Conservation (phyloP, 2,113 vertebrate genomes). For the Hippocampus mohnikei region DNA sequence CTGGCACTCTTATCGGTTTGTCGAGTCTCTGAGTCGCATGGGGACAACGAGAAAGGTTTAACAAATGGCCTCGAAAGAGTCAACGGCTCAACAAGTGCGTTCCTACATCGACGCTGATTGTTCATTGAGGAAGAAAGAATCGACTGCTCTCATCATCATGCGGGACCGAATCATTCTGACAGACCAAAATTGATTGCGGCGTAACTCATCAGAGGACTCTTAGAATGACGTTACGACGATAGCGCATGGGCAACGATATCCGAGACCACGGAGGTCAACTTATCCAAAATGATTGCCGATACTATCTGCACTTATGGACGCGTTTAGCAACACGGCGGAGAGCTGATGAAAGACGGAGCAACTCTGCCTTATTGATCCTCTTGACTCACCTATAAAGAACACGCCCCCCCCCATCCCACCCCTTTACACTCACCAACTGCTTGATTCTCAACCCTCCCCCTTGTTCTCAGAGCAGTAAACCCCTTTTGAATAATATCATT, state of each 20-base stretch:
- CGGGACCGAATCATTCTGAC: not conserved
- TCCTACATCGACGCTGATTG: not conserved
- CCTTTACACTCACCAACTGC: not conserved
- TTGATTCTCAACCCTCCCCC: constrained; percentile 23
- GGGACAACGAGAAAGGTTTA: not conserved
- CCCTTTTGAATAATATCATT: constrained; percentile 80
- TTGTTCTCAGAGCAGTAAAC: constrained; percentile 58
- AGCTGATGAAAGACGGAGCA: constrained; percentile 67
- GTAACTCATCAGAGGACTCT: not conserved
- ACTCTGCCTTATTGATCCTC: constrained; percentile 80
- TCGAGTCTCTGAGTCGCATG: not conserved
- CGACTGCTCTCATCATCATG: not conserved
- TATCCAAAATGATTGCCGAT: constrained; percentile 34
- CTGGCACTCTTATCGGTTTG: not conserved
- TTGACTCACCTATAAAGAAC: constrained; percentile 82
- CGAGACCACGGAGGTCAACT: not conserved
- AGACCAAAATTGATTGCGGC: not conserved
- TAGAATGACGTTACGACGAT: not conserved
- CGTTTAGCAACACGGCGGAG: constrained; percentile 45
- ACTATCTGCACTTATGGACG: constrained; percentile 27
- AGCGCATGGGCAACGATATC: not conserved
- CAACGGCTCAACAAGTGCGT: not conserved
- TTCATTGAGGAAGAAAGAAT: not conserved
- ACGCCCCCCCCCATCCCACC: not conserved
- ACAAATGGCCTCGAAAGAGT: not conserved